Conservation (phyloP, 2,113 vertebrate species). For the Oryctolagus cuniculus region DNA sequence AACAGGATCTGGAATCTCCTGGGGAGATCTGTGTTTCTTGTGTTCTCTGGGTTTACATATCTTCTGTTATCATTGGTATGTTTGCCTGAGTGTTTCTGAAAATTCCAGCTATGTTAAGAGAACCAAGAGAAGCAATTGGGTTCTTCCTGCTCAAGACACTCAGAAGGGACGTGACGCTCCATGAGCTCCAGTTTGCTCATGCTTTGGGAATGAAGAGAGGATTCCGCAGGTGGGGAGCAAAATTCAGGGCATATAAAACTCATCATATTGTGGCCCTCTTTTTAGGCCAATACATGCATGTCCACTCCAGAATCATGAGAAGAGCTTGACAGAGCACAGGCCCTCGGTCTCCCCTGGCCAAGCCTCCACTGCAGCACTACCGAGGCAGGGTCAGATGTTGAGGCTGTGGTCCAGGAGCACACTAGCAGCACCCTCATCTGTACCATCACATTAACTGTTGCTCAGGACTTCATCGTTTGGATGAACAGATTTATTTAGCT, state of each 20-base stretch:
- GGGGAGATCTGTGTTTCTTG: neutral
- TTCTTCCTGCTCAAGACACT: neutral
- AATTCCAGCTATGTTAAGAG: constrained; percentile 17
- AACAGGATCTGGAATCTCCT: neutral
- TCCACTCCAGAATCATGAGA: neutral
- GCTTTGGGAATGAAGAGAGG: neutral
- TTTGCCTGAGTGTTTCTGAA: neutral
- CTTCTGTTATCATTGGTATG: neutral
- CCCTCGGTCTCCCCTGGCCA: neutral
- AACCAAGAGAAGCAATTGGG: neutral
- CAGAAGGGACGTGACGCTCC: neutral
- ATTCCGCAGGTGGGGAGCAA: neutral
- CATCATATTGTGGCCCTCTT: neutral
- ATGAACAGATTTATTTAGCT: neutral
- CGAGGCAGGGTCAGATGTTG: neutral
- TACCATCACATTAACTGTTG: neutral
- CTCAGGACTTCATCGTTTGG: neutral
- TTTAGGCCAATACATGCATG: neutral
- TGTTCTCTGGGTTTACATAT: neutral
- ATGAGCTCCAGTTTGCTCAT: neutral
- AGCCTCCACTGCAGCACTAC: neutral
- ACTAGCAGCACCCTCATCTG: neutral
- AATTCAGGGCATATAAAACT: neutral
- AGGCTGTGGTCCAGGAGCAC: neutral
- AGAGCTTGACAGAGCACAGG: neutral